phyloP scores from a whole-genome alignment of 2,888 invertebrate species.

The Philonicus albiceps region DNA sequence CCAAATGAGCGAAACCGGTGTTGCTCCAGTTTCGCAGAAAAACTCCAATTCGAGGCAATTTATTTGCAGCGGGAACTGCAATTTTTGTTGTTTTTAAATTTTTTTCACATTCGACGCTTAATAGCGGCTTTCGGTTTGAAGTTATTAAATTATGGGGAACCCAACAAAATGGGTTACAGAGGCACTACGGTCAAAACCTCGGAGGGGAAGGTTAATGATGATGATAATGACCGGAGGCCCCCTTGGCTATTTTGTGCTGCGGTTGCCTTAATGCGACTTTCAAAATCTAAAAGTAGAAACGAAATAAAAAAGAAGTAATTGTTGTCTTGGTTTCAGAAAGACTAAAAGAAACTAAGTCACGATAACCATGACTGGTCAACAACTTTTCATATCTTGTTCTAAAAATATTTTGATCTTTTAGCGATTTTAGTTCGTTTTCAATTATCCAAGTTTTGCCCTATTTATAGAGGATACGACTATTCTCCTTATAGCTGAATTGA shows the following conservation, averaged over 20 bases:
- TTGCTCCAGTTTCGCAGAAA: background rate
- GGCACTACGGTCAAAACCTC: background rate
- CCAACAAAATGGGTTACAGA: background rate
- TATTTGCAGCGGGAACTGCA: background rate
- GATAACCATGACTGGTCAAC: background rate
- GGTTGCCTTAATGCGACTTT: background rate
- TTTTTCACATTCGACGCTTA: background rate
- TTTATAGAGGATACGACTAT: too few species aligned
- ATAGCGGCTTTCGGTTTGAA: background rate
- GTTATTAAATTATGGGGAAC: background rate
- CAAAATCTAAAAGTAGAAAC: background rate
- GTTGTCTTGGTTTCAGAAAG: background rate
- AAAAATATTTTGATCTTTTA: background rate
- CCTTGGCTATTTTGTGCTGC: background rate
- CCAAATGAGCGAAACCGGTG: background rate
- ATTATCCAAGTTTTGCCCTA: background rate
- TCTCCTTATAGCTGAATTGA: too few species aligned
- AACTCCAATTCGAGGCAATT: background rate
- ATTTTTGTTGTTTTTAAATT: background rate
- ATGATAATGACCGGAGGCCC: background rate
- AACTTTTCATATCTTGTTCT: background rate
- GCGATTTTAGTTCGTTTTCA: background rate
- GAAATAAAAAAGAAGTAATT: background rate
- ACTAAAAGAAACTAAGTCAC: background rate
- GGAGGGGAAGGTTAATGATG: background rate